These are phyloP conservation scores for Anolis sagrei DNA, from an alignment of 2,113 vertebrate genomes.

Conservation along the genomic window DNA sequence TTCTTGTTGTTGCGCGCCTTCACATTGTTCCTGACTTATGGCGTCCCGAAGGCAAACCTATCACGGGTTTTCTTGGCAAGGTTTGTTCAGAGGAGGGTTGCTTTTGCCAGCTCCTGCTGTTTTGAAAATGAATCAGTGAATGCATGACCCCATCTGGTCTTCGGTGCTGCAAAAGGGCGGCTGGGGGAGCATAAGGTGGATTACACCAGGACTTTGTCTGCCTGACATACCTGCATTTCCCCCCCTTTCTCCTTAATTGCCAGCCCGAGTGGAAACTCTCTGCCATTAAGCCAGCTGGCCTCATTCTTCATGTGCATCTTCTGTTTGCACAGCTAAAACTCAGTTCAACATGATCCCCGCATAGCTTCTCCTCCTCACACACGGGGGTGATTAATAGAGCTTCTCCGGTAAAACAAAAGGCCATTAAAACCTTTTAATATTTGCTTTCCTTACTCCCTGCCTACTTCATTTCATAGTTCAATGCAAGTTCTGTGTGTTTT, in stretches of 20 bases:
- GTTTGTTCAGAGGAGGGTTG: too few relatives aligned
- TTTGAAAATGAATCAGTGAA: not conserved
- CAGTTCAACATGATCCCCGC: not conserved
- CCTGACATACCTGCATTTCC: not conserved
- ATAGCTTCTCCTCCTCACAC: not conserved
- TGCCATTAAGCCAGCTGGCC: not conserved
- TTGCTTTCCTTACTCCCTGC: constrained; percentile 56
- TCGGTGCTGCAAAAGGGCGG: too few relatives aligned
- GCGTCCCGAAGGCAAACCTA: too few relatives aligned
- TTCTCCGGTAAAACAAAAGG: constrained; percentile 57
- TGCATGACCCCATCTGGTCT: not conserved
- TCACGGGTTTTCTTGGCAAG: too few relatives aligned
- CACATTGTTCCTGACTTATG: too few relatives aligned
- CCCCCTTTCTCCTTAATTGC: rapidly evolving
- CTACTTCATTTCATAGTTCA: constrained; percentile 56
- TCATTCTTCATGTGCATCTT: rapidly evolving
- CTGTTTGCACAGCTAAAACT: constrained; percentile 33
- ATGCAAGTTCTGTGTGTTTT: not conserved
- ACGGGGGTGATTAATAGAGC: constrained; percentile 44
- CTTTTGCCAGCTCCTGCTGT: not conserved
- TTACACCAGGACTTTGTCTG: rapidly evolving
- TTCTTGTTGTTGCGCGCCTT: too few relatives aligned
- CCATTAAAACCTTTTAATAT: constrained; percentile 60
- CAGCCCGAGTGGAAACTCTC: rapidly evolving
- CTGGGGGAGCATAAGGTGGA: too few relatives aligned